Percentiles rank a stretch among this genome's conserved stretches.
Evolutionary conservation across 1,140 invertebrate species (phyloP).

Genomic region (Protaetia brevitarsis): DNA sequence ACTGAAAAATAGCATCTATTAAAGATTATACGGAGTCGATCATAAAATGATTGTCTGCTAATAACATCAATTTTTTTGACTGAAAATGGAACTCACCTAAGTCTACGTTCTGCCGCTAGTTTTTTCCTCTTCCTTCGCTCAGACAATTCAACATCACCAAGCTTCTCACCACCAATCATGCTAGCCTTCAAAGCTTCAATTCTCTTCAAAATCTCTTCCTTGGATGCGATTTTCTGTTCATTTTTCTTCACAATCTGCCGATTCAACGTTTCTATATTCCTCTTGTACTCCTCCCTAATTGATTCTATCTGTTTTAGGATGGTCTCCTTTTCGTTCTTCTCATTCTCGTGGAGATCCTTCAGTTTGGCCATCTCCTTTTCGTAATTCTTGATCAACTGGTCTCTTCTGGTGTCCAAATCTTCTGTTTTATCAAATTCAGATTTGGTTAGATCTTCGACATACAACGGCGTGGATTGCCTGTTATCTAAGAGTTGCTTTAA

Average conservation of each 20-base stretch:
- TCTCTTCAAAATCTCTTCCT: constrained; percentile 49
- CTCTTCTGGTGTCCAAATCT: constrained; percentile 45
- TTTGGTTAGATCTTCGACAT: constrained; percentile 38
- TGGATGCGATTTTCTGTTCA: constrained; percentile 34
- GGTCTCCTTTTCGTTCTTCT: constrained; percentile 51
- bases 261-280: constrained; percentile 43
- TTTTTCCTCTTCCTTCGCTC: constrained; percentile 68
- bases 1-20: constrained; percentile 33
- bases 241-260: constrained; percentile 34
- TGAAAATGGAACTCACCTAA: constrained; percentile 48
- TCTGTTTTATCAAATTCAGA: constrained; percentile 16
- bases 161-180: constrained; percentile 78
- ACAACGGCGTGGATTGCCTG: constrained; percentile 34
- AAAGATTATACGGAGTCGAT: no score
- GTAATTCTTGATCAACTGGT: constrained; percentile 46
- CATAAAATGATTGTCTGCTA: not conserved
- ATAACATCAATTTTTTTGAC: constrained; percentile 10
- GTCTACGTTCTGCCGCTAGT: constrained; percentile 64
- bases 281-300: constrained; percentile 50
- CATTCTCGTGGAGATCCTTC: constrained; percentile 49
- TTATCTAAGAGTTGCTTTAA: constrained; percentile 66
- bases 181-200: constrained; percentile 64
- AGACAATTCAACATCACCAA: constrained; percentile 67
- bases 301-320: constrained; percentile 50
- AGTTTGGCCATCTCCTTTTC: constrained; percentile 51